Evolutionary conservation across 2,797 vertebrate genomes (phyloP), one percentile per base, ranked within the genome.

Genomic region (Brotula barbata): DNA sequence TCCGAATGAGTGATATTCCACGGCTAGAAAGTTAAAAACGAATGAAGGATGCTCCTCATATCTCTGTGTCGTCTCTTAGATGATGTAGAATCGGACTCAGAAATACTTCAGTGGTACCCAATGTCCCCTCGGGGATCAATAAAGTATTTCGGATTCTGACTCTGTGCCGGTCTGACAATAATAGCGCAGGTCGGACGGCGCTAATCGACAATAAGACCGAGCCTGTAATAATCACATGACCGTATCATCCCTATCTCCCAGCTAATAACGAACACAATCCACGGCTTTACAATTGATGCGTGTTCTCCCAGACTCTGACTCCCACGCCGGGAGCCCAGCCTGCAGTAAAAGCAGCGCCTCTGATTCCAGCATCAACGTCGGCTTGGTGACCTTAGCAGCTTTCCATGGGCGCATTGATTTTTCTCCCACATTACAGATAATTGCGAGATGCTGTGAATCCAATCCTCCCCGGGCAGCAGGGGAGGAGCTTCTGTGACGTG

Each of bases 391-490:
- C 92, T 95, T 92, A 92, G 85, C 82, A 87, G 73, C 89, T 89
- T 88, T 83, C 88, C 92, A 87, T 80, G 82, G 85, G 79, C 84
- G 72, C 89, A 93, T 93, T 90, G 94, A 94, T 94, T 94, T 93
- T 92, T 91, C 86, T 94, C 91, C 91, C 81, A 62, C 86, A 78
- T 95, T 95, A 93, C 93, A 91, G 69, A 90, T 95, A 94, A 95
- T 93, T 94, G 94, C 92, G 93, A 90, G 92, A 72, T 78, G 83
- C 84, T 89, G 87, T 86, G 87, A 96, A 96, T 90, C 87, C 85
- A 90, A 94, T 94, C 91, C 93, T 94, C 91, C 91, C 92, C 66
- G 80, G 81, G 87, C 80, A 78, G 84, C 86, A 70, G 76, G 86
- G n/a, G 77, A 71, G 84, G 86, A 80, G 89, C 81, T 64, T 81